Conservation (phyloP, 2,113 vertebrate species). For the Oryzias woworae region DNA sequence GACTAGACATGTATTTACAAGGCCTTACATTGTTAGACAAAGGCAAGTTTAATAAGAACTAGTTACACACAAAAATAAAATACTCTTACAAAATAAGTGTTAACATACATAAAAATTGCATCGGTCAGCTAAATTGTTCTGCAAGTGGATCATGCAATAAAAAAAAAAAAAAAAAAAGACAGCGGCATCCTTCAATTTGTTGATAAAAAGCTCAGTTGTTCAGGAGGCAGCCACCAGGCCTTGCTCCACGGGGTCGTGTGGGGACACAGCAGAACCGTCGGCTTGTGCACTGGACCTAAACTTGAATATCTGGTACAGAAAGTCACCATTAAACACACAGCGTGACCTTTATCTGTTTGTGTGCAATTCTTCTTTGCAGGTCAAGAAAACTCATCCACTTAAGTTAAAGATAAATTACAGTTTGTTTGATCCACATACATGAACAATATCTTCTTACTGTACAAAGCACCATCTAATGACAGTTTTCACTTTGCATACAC, state of each 20-base stretch:
- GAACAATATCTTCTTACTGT: constrained; percentile 77
- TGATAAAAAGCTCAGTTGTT: constrained; percentile 42
- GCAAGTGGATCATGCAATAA: constrained; percentile 73
- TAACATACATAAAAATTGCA: constrained; percentile 81
- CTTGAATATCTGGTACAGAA: constrained; percentile 56
- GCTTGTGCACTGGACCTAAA: constrained; percentile 71
- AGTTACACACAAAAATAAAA: constrained; percentile 83
- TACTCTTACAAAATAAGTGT: constrained; percentile 82
- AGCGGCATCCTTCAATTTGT: constrained; percentile 54
- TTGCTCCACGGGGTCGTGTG: constrained; percentile 41
- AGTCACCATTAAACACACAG: constrained; percentile 50
- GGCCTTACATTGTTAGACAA: constrained; percentile 75
- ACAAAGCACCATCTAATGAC: constrained; percentile 81
- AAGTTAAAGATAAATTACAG: constrained; percentile 82
- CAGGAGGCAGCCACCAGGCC: constrained; percentile 50
- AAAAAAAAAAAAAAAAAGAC: constrained; percentile 13
- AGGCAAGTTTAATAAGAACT: constrained; percentile 80
- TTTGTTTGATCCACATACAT: constrained; percentile 74
- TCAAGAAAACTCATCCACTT: constrained; percentile 61
- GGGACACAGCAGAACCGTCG: constrained; percentile 46
- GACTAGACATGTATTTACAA: constrained; percentile 36
- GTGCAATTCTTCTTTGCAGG: constrained; percentile 63
- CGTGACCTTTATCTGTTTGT: constrained; percentile 57
- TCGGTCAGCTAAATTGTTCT: constrained; percentile 77
- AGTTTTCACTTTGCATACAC: constrained; percentile 67